phyloP scores from a whole-genome alignment of 2,113 vertebrate species.

The Charina bottae region DNA sequence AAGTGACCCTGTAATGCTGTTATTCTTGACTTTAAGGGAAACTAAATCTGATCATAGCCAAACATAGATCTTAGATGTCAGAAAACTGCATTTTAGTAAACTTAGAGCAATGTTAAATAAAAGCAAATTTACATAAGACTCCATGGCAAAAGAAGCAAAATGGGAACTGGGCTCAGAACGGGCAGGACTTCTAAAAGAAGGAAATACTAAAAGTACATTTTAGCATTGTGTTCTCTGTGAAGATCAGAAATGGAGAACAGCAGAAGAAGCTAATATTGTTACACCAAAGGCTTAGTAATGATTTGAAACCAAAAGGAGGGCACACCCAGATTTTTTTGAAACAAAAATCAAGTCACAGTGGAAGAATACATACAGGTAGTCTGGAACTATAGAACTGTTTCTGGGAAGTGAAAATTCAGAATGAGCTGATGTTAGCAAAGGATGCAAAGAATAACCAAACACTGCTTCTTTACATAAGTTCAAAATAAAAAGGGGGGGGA shows the following conservation, averaged over 20 bases:
- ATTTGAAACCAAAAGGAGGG: neutral
- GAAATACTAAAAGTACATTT: neutral
- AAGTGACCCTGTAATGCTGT: neutral
- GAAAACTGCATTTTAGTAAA: neutral
- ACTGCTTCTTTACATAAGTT: too few species aligned
- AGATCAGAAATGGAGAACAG: neutral
- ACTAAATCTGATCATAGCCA: neutral
- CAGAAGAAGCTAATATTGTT: neutral
- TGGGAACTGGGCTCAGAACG: neutral
- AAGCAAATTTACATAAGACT: neutral
- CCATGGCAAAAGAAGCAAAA: neutral
- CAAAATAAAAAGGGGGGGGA: too few species aligned
- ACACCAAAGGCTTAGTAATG: neutral
- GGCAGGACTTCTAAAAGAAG: neutral
- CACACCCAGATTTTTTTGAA: neutral
- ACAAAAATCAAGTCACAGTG: neutral
- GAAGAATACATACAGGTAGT: neutral
- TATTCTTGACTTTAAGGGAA: neutral
- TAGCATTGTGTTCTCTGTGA: neutral
- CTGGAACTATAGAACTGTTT: neutral
- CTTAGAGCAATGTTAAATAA: neutral
- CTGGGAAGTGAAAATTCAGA: neutral
- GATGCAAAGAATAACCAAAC: neutral
- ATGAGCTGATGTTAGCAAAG: neutral
- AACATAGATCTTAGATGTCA: neutral